These are phyloP conservation scores for Cheilosia variabilis DNA, from an alignment of 2,888 invertebrate genomes.

Conservation along the genomic window DNA sequence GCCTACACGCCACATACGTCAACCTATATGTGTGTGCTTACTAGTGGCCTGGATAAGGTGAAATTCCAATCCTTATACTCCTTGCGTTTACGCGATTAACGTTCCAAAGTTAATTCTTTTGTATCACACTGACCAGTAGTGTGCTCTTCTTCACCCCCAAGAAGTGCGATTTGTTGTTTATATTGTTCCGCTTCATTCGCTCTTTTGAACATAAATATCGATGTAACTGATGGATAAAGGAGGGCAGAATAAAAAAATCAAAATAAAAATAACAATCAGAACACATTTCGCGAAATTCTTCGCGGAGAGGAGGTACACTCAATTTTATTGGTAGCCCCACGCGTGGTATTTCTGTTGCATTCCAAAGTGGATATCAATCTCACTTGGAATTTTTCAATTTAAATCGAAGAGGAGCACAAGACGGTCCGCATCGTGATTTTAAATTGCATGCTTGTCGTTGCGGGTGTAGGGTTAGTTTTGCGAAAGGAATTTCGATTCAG, in stretches of 20 bases:
- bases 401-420: neutral
- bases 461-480: neutral
- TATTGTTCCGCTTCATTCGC: neutral
- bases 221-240: conserved; percentile 45
- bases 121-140: neutral
- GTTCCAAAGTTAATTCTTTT: conserved; percentile 69
- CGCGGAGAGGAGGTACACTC: conserved; percentile 14
- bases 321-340: conserved; percentile 48
- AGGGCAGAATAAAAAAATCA: conserved; percentile 7
- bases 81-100: conserved; percentile 72
- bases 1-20: neutral
- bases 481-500: neutral
- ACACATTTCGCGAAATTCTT: conserved; percentile 66
- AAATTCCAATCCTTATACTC: conserved; percentile 74
- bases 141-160: neutral
- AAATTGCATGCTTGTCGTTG: conserved; percentile 1
- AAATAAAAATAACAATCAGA: conserved; percentile 29
- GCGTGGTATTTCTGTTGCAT: conserved; percentile 51
- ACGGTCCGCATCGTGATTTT: neutral
- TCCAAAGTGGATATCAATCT: conserved; percentile 54
- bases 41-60: conserved; percentile 62
- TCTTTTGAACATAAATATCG: conserved; percentile 45
- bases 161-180: conserved; percentile 17
- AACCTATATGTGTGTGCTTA: neutral
- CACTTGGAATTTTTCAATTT: conserved; percentile 61